Evolutionary conservation across 92 coral and sea anemone species (phyloP).

Genomic region (Umimayanthus kanabou): DNA sequence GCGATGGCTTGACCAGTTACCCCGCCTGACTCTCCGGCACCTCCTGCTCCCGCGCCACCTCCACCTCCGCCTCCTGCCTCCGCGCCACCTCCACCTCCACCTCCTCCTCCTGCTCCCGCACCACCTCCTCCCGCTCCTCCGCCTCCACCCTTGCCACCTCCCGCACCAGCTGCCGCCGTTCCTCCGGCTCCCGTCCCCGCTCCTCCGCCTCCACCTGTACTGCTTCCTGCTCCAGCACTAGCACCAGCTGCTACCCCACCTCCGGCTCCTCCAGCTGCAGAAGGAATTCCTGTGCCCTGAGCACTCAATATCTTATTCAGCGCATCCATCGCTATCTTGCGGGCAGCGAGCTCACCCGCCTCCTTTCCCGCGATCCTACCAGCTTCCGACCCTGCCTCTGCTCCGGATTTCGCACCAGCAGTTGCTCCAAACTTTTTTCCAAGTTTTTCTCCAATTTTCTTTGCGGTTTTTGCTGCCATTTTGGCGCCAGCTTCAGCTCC

Average conservation of each 20-base stretch:
- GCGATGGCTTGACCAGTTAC: constrained; percentile 10
- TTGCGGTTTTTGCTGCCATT: constrained; percentile 23
- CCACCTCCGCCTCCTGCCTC: neutral
- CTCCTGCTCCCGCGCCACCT: neutral
- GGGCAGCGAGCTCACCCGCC: constrained; percentile 39
- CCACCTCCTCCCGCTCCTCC: neutral
- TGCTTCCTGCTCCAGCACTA: neutral
- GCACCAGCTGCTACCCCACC: neutral
- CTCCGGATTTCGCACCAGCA: constrained; percentile 36
- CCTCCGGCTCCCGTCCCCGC: constrained; percentile 8
- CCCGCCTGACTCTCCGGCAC: constrained; percentile 1
- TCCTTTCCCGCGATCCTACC: constrained; percentile 38
- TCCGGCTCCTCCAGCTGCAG: neutral
- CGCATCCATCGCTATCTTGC: constrained; percentile 27
- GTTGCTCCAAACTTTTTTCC: constrained; percentile 34
- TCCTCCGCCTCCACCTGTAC: neutral
- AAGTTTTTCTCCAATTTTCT: constrained; percentile 13
- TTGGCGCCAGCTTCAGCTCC: constrained; percentile 37
- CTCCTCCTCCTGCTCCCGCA: constrained; percentile 2
- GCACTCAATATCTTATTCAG: constrained; percentile 9
- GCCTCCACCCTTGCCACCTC: neutral
- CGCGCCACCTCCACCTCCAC: neutral
- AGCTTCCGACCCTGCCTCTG: constrained; percentile 39
- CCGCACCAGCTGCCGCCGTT: constrained; percentile 24
- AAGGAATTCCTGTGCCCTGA: neutral